Conservation (phyloP, 1,140 invertebrate species). For the Drosophila mojavensis region DNA sequence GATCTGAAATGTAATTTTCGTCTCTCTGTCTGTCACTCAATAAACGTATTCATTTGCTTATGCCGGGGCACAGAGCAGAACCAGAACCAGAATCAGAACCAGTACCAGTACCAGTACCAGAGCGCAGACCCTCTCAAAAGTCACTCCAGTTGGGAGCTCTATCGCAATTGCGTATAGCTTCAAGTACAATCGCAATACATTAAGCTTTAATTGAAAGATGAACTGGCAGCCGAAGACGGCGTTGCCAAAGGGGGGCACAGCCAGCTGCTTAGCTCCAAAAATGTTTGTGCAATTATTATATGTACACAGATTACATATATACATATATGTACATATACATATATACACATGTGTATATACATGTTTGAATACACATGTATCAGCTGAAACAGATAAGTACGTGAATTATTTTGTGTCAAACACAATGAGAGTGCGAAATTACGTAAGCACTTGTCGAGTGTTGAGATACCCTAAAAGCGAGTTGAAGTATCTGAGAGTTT, state of each 20-base stretch:
- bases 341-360: neutral
- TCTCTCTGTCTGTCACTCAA: slow-evolving; percentile 44
- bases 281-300: slow-evolving; percentile 33
- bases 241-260: neutral
- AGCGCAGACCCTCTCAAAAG: neutral
- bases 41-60: slow-evolving; percentile 74
- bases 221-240: slow-evolving; percentile 54
- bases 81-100: neutral
- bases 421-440: slow-evolving; percentile 61
- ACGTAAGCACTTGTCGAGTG: slow-evolving; percentile 59
- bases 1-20: slow-evolving; percentile 45
- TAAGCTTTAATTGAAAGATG: slow-evolving; percentile 78
- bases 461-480: slow-evolving; percentile 8
- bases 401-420: slow-evolving; percentile 52
- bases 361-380: neutral
- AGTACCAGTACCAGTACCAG: slow-evolving; percentile 1
- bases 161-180: slow-evolving; percentile 77
- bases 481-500: neutral
- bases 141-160: slow-evolving; percentile 64
- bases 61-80: slow-evolving; percentile 33
- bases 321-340: neutral
- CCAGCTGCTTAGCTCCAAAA: slow-evolving; percentile 31
- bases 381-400: slow-evolving; percentile 12
- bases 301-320: neutral
- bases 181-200: slow-evolving; percentile 73